Conservation (phyloP, 1,140 invertebrate species). For the Pseudomyrmex pallidus region DNA sequence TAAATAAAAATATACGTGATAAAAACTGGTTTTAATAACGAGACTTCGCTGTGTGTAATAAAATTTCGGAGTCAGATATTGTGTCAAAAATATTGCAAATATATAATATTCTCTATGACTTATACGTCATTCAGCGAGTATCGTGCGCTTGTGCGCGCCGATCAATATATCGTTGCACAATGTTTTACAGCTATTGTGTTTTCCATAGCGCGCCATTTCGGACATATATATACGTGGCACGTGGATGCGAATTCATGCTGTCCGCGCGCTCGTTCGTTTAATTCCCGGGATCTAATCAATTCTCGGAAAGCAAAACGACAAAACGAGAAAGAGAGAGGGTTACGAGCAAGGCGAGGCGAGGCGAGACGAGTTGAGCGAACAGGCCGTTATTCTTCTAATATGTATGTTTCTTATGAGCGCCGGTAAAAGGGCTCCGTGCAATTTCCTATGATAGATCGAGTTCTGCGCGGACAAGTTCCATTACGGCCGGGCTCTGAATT, state of each 20-base stretch:
- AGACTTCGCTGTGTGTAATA: no score
- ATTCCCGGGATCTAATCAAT: slow-evolving; percentile 82
- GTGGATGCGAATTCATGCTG: slow-evolving; percentile 2
- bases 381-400: slow-evolving; percentile 80
- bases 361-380: slow-evolving; percentile 48
- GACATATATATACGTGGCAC: not conserved
- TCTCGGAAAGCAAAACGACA: slow-evolving; percentile 77
- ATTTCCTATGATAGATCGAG: slow-evolving; percentile 85
- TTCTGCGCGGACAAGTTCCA: slow-evolving; percentile 81
- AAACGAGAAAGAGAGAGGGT: slow-evolving; percentile 59
- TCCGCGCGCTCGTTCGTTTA: slow-evolving; percentile 68
- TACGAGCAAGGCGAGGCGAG: slow-evolving; percentile 48
- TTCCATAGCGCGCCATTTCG: not conserved
- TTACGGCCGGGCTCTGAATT: slow-evolving; percentile 82
- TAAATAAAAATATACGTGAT: no score
- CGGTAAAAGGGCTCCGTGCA: slow-evolving; percentile 81
- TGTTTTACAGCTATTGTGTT: slow-evolving; percentile 14
- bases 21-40: no score
- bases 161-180: slow-evolving; percentile 38
- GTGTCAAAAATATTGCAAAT: no score
- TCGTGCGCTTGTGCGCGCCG: slow-evolving; percentile 2
- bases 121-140: no score
- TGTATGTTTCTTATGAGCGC: slow-evolving; percentile 79
- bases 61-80: not conserved
- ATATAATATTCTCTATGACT: no score